These are phyloP conservation scores for Erythrocercus mccallii DNA, from an alignment of 2,113 vertebrate species.

Conservation along the genomic window DNA sequence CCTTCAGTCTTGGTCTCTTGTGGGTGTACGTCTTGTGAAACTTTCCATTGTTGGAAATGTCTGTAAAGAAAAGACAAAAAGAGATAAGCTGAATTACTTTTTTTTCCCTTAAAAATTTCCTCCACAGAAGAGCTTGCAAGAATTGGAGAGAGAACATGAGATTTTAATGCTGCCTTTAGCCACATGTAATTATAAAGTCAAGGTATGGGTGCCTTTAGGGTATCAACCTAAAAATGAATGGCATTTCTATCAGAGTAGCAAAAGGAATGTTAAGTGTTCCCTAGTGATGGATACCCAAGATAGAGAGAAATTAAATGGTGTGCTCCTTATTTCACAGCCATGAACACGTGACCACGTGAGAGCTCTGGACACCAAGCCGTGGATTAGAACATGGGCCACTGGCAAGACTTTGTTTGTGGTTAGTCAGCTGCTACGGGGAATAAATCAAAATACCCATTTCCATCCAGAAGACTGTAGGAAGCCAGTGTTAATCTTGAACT, in stretches of 20 bases:
- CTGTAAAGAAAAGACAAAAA: conserved; percentile 7
- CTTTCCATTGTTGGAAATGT: not conserved
- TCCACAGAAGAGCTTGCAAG: not conserved
- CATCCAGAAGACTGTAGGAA: not conserved
- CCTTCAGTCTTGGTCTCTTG: not conserved
- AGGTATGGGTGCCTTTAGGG: not conserved
- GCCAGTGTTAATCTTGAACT: not conserved
- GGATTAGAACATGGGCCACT: not conserved
- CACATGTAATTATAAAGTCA: not conserved
- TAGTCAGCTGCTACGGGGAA: not conserved
- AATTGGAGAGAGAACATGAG: not conserved
- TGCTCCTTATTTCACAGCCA: not conserved
- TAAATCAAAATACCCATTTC: not conserved
- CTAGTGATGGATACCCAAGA: not conserved
- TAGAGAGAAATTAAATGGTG: not conserved
- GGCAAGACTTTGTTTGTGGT: not conserved
- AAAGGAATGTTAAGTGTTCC: not conserved
- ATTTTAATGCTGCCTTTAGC: not conserved
- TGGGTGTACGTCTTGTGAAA: not conserved
- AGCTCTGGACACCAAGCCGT: not conserved
- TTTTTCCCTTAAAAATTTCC: not conserved
- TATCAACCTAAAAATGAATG: not conserved
- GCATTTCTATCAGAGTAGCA: not conserved
- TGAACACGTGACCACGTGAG: accelerated
- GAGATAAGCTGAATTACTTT: not conserved